Evolutionary conservation across 1,140 invertebrate genomes (phyloP).

Genomic region (Anastatus disparis): DNA sequence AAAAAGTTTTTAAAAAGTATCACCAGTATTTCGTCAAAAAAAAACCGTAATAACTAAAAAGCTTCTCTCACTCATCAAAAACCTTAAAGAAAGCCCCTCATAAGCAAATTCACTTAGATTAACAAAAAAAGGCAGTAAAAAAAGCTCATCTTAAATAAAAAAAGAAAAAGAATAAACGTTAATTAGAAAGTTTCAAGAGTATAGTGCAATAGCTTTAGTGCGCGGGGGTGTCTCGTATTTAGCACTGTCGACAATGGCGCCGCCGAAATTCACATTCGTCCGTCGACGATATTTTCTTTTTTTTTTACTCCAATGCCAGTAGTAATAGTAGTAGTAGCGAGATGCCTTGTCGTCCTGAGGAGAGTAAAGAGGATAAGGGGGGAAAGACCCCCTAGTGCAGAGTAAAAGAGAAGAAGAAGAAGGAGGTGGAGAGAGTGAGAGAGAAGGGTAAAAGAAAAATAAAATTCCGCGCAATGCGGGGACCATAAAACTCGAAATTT

Average conservation of each 20-base stretch:
- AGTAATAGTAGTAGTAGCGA: no score
- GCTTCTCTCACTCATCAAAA: neutral
- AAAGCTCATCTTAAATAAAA: neutral
- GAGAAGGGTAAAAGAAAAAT: neutral
- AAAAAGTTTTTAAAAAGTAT: neutral
- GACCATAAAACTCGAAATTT: conserved; percentile 41
- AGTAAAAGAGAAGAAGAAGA: neutral
- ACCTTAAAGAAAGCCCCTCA: neutral
- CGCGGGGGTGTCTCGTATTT: no score
- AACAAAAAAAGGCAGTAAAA: neutral
- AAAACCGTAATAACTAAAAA: conserved; percentile 22
- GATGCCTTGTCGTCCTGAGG: no score
- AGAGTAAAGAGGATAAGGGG: no score
- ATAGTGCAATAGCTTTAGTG: no score
- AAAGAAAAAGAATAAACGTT: neutral
- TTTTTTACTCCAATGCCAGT: no score
- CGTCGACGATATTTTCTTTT: conserved; percentile 18
- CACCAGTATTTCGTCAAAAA: neutral
- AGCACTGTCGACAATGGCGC: no score
- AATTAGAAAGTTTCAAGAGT: conserved; percentile 16
- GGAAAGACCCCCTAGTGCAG: no score
- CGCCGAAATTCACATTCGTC: conserved; percentile 13
- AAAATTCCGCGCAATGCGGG: conserved; percentile 37
- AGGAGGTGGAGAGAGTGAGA: neutral
- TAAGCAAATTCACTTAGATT: conserved; percentile 1